phyloP scores from a whole-genome alignment of 2,888 invertebrate genomes.

The Hypomecis atomaria region DNA sequence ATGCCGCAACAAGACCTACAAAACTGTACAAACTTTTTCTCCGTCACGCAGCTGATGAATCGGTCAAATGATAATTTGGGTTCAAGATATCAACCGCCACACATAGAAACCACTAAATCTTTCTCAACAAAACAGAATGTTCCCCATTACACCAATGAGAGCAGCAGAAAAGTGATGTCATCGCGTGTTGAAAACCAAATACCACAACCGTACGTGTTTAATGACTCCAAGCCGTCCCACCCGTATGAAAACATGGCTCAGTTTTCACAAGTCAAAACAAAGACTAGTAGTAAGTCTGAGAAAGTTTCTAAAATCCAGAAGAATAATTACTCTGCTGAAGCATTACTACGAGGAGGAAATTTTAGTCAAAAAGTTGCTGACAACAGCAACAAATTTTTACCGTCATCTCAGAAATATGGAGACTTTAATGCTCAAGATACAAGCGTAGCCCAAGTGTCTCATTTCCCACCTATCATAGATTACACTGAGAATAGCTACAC shows the following conservation, averaged over 20 bases:
- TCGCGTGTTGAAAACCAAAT: constrained; percentile 65
- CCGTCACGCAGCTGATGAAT: constrained; percentile 80
- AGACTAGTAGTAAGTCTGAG: constrained; percentile 65
- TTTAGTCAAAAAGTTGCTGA: constrained; percentile 72
- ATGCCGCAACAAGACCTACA: constrained; percentile 66
- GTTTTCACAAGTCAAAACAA: constrained; percentile 65
- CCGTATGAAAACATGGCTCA: constrained; percentile 66
- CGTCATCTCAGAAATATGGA: constrained; percentile 70
- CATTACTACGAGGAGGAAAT: constrained; percentile 71
- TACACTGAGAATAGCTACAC: constrained; percentile 74
- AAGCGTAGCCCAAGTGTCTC: constrained; percentile 77
- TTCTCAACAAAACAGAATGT: constrained; percentile 63
- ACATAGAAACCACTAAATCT: constrained; percentile 61
- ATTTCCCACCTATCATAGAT: constrained; percentile 77
- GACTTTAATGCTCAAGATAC: constrained; percentile 72
- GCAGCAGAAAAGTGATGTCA: constrained; percentile 62
- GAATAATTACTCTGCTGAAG: constrained; percentile 78
- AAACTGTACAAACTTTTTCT: constrained; percentile 76
- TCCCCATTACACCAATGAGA: constrained; percentile 61
- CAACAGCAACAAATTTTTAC: constrained; percentile 64
- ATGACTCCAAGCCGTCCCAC: constrained; percentile 66
- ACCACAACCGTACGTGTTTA: constrained; percentile 70
- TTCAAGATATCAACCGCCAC: constrained; percentile 65
- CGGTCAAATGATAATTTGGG: constrained; percentile 70
- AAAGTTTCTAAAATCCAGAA: constrained; percentile 71